Conservation (phyloP, 1,140 invertebrate genomes). For the Sesamia nonagrioides region DNA sequence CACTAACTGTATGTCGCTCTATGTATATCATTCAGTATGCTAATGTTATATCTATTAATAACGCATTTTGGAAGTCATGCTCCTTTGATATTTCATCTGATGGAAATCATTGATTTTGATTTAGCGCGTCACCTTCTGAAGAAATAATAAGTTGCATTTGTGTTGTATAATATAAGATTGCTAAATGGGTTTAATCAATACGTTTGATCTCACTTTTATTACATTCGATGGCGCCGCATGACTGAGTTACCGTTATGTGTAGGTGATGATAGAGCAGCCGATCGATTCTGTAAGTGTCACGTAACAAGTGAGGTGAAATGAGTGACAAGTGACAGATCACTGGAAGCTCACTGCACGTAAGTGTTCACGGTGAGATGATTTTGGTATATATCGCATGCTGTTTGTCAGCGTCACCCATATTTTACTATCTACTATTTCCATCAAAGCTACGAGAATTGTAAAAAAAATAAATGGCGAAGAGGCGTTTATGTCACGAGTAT, state of each 20-base stretch:
- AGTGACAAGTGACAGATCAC: no score
- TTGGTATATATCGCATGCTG: no score
- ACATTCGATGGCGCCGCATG: not conserved
- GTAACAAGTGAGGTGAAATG: no score
- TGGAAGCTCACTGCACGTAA: no score
- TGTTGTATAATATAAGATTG: not conserved
- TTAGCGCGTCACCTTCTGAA: not conserved
- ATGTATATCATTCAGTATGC: not conserved
- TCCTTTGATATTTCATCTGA: not conserved
- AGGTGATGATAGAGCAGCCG: no score
- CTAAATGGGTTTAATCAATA: not conserved
- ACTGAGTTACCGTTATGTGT: slow-evolving; percentile 5
- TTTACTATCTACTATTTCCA: not conserved
- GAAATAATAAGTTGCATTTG: not conserved
- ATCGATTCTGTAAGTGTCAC: no score
- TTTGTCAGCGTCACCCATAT: slow-evolving; percentile 12
- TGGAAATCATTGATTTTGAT: slow-evolving; percentile 6
- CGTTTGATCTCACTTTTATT: not conserved
- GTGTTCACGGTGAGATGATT: no score
- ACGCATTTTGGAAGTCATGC: not conserved
- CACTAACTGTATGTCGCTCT: not conserved
- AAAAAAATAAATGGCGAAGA: not conserved
- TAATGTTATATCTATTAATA: not conserved
- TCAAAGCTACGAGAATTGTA: not conserved
- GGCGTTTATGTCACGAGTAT: no score